These are phyloP conservation scores for Aurelia aurita complex sp. Pacific DNA, from an alignment of 30 jellyfish, hydroid and myxozoan genomes.

Conservation along the genomic window DNA sequence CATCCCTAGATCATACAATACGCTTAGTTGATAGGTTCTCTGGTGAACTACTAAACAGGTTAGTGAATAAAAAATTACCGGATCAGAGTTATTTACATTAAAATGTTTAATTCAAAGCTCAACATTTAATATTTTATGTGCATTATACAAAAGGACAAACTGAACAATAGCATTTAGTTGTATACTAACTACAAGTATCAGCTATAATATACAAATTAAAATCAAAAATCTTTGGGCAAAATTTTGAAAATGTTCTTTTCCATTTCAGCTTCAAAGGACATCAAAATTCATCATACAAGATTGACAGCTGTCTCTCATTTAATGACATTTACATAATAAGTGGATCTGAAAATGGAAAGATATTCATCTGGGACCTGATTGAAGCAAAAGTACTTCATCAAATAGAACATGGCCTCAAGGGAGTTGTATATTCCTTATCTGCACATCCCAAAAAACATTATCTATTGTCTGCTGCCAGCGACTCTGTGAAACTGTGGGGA, in stretches of 20 bases:
- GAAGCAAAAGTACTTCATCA: constrained; percentile 67
- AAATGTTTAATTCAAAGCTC: no score
- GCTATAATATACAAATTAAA: no score
- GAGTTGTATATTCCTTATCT: constrained; percentile 83
- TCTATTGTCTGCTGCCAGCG: constrained; percentile 89
- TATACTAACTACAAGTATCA: no score
- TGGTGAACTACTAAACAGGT: constrained; percentile 92
- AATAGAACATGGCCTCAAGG: constrained; percentile 64
- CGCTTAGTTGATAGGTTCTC: constrained; percentile 73
- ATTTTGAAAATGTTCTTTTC: not conserved
- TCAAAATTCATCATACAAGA: constrained; percentile 78
- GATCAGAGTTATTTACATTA: no score
- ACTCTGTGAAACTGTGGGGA: constrained; percentile 85
- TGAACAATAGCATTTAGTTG: no score
- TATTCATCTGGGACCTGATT: constrained; percentile 91
- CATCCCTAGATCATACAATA: constrained; percentile 79
- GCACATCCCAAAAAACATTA: constrained; percentile 66
- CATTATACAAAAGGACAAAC: no score
- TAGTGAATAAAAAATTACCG: not conserved
- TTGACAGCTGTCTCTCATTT: constrained; percentile 74
- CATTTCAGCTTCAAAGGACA: constrained; percentile 84
- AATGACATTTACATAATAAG: constrained; percentile 85
- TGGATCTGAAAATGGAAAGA: constrained; percentile 96
- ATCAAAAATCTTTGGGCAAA: no score
- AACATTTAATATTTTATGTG: no score